phyloP scores from a whole-genome alignment of 2,797 vertebrate species.

The Karalla daura region DNA sequence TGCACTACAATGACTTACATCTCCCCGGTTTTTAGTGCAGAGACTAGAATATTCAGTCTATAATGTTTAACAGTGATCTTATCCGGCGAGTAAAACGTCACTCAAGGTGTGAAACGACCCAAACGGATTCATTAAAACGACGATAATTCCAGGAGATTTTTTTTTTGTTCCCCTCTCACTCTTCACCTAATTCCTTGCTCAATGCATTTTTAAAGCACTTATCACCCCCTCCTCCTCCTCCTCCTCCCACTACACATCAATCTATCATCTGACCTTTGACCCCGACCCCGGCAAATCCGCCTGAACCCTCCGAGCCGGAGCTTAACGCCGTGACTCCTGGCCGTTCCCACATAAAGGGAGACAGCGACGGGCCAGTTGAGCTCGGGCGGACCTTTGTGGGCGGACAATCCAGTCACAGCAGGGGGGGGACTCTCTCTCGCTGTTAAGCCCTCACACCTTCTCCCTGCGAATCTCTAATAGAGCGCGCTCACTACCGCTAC shows the following conservation, averaged over 20 bases:
- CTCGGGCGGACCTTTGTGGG: slow-evolving; percentile 48
- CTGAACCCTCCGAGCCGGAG: slow-evolving; percentile 34
- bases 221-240: neutral
- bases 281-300: slow-evolving; percentile 31
- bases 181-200: neutral
- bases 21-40: too few relatives aligned
- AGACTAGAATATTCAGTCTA: too few relatives aligned
- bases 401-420: slow-evolving; percentile 54
- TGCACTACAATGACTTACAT: neutral
- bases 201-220: neutral
- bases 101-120: neutral
- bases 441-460: slow-evolving; percentile 73
- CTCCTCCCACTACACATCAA: too few relatives aligned
- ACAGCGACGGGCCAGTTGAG: slow-evolving; percentile 61
- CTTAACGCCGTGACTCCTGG: slow-evolving; percentile 34
- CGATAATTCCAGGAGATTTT: neutral
- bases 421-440: slow-evolving; percentile 53
- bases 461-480: slow-evolving; percentile 73
- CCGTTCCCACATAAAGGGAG: slow-evolving; percentile 56
- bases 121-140: neutral
- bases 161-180: too few relatives aligned
- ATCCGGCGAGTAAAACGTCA: neutral
- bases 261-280: slow-evolving; percentile 50
- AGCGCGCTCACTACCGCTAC: slow-evolving; percentile 53
- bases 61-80: neutral